Evolutionary conservation across 2,888 invertebrate species (phyloP).

Genomic region (Leptogaster cylindrica): DNA sequence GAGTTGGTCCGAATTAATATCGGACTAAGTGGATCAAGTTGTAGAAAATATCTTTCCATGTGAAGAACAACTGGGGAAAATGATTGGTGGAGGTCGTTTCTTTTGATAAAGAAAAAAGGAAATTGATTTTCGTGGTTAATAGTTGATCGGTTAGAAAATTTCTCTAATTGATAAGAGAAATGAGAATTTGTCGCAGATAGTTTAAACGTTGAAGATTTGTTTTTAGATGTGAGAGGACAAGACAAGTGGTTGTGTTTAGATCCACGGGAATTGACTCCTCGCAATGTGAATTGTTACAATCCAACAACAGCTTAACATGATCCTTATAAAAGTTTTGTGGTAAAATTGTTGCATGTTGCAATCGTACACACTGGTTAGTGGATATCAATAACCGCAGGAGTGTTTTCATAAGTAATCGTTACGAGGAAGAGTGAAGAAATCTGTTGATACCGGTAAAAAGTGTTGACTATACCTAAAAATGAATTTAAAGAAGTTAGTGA

Average conservation of each 20-base stretch:
- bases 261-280: no score
- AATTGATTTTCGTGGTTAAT: slow-evolving; percentile 12
- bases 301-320: no score
- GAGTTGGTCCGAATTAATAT: no score
- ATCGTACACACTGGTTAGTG: no score
- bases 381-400: slow-evolving; percentile 17
- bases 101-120: not conserved
- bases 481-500: slow-evolving; percentile 46
- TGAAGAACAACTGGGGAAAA: not conserved
- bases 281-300: no score
- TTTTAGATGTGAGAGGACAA: no score
- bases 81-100: not conserved
- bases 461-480: slow-evolving; percentile 49
- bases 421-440: slow-evolving; percentile 24
- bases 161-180: no score
- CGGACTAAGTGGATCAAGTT: not conserved
- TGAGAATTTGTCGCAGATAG: not conserved
- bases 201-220: no score
- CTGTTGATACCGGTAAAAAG: not conserved
- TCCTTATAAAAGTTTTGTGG: no score
- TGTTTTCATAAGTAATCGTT: not conserved
- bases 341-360: no score
- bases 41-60: not conserved
- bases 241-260: no score
- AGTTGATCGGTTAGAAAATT: slow-evolving; percentile 22